Percentiles rank a stretch among this genome's conserved stretches.
phyloP scores from a whole-genome alignment of 2,888 invertebrate genomes.

The Emmelina monodactyla region DNA sequence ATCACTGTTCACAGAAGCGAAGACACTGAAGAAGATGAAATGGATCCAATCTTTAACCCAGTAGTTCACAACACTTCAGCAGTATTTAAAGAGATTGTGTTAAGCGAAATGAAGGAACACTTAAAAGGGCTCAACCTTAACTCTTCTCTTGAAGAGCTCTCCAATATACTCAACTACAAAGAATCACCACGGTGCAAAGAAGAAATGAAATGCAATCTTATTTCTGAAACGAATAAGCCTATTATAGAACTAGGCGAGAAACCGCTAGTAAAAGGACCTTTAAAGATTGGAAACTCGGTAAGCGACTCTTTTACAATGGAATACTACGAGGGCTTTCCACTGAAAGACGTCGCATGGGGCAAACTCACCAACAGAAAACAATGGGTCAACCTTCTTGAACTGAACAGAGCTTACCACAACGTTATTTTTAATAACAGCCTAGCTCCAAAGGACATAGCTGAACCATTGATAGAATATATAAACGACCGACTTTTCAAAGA shows the following conservation, averaged over 20 bases:
- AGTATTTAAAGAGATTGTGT: slow-evolving; percentile 26
- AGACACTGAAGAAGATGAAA: slow-evolving; percentile 16
- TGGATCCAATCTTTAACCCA: slow-evolving; percentile 41
- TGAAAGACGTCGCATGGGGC: slow-evolving; percentile 45
- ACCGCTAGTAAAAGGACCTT: slow-evolving; percentile 36
- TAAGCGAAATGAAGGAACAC: slow-evolving; percentile 28
- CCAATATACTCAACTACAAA: slow-evolving; percentile 35
- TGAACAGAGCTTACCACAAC: slow-evolving; percentile 38
- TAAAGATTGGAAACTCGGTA: slow-evolving; percentile 43
- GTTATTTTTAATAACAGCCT: slow-evolving; percentile 39
- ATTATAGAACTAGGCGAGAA: slow-evolving; percentile 27
- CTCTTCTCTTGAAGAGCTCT: slow-evolving; percentile 27
- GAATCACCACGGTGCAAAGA: slow-evolving; percentile 33
- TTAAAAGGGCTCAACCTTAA: slow-evolving; percentile 30
- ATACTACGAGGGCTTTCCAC: slow-evolving; percentile 41
- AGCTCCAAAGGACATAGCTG: slow-evolving; percentile 39
- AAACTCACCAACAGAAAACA: slow-evolving; percentile 19
- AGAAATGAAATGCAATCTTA: slow-evolving; percentile 33
- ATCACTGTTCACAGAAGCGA: slow-evolving; percentile 31
- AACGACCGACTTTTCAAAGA: slow-evolving; percentile 24
- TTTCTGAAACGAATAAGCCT: slow-evolving; percentile 27
- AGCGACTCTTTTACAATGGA: slow-evolving; percentile 51
- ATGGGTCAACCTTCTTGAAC: slow-evolving; percentile 31
- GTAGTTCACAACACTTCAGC: slow-evolving; percentile 35
- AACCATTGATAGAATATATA: slow-evolving; percentile 34